Evolutionary conservation across 1,140 invertebrate genomes (phyloP).

Genomic region (Macrosteles quadrilineatus): DNA sequence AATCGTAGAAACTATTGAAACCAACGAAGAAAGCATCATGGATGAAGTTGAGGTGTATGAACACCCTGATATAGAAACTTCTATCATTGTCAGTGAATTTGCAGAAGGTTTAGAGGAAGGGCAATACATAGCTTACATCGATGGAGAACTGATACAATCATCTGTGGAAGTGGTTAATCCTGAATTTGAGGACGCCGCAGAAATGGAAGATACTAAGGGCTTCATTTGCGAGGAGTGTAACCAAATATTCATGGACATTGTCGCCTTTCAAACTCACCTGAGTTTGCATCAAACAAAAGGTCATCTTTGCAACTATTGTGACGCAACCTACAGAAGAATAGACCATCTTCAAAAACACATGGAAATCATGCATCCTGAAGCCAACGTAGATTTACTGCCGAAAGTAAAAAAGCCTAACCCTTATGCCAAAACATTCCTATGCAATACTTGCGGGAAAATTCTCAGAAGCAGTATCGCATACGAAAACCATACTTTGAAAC

Average conservation of each 20-base stretch:
- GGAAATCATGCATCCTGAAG: conserved; percentile 12
- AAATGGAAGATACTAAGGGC: background rate
- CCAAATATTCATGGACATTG: background rate
- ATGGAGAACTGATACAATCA: background rate
- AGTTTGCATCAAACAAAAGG: conserved; percentile 21
- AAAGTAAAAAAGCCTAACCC: conserved; percentile 8
- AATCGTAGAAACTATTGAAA: background rate
- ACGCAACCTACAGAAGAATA: conserved; percentile 5
- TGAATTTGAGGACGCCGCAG: background rate
- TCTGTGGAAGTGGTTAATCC: background rate
- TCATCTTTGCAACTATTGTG: conserved; percentile 18
- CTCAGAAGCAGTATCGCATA: conserved; percentile 35
- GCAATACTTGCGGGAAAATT: conserved; percentile 33
- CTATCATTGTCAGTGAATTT: background rate
- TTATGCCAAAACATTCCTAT: conserved; percentile 34
- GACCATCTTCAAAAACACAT: conserved; percentile 23
- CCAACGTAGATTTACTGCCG: background rate
- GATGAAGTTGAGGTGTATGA: background rate
- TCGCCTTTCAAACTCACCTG: background rate
- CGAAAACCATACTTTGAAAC: conserved; percentile 32
- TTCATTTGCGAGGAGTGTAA: conserved; percentile 26
- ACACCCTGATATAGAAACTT: background rate
- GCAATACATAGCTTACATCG: conserved; percentile 12
- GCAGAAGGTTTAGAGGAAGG: conserved; percentile 8
- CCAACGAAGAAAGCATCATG: background rate